A percentile compares a stretch with the other conserved stretches of the same genome.
phyloP scores from a whole-genome alignment of 64 coral and sea anemone genomes.

The Stichodactyla helianthus region DNA sequence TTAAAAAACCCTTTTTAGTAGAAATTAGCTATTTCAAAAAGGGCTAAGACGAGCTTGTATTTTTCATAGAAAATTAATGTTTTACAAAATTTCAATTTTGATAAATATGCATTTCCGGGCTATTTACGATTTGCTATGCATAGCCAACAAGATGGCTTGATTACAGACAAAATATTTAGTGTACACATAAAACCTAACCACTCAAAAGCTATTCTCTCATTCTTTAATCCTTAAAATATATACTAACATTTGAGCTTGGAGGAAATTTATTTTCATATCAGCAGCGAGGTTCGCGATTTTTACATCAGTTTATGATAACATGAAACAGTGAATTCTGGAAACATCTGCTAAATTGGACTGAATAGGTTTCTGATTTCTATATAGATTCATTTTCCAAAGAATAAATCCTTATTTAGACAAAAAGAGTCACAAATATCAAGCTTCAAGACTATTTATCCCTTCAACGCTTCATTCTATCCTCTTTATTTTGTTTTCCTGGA shows the following conservation, averaged over 20 bases:
- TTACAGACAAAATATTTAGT: neutral
- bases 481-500: neutral
- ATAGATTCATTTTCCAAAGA: neutral
- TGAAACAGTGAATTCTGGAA: neutral
- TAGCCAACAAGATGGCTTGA: neutral
- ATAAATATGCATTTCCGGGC: constrained; percentile 11
- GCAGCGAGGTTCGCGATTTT: no score
- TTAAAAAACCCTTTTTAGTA: neutral
- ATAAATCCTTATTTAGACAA: neutral
- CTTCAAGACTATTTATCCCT: neutral
- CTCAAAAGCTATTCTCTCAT: neutral
- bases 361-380: neutral
- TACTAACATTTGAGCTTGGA: neutral
- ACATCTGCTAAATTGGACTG: neutral
- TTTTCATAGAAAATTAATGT: neutral
- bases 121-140: neutral
- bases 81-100: neutral
- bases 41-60: neutral
- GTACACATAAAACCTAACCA: neutral
- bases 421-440: neutral
- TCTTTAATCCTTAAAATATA: neutral
- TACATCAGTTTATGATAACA: neutral
- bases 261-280: no score
- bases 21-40: neutral
- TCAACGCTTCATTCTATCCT: neutral